These are phyloP conservation scores for Dynastes tityus DNA, from an alignment of 2,888 invertebrate genomes.

Conservation along the genomic window DNA sequence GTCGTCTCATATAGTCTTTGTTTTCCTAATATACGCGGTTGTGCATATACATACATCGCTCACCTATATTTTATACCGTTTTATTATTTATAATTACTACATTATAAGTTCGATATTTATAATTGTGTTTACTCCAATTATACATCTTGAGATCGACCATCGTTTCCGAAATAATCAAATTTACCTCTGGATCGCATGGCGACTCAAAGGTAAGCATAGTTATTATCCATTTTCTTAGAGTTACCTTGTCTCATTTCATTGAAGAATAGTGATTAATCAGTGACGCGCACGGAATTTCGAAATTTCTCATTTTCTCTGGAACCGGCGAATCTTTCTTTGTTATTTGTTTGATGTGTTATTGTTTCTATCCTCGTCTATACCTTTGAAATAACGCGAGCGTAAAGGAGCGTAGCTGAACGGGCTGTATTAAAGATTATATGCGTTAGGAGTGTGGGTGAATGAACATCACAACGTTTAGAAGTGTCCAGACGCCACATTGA, in stretches of 20 bases:
- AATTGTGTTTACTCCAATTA: conserved; percentile 24
- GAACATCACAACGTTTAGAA: conserved; percentile 12
- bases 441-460: conserved; percentile 27
- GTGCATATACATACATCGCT: conserved; percentile 46
- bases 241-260: conserved; percentile 8
- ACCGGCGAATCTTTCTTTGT: conserved; percentile 10
- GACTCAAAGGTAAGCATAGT: conserved; percentile 63
- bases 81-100: background rate
- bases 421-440: conserved; percentile 4
- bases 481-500: conserved; percentile 31
- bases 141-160: conserved; percentile 26
- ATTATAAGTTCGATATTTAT: conserved; percentile 7
- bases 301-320: conserved; percentile 10
- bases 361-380: background rate
- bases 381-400: background rate
- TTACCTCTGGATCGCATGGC: conserved; percentile 59
- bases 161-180: conserved; percentile 19
- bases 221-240: background rate
- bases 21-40: conserved; percentile 21
- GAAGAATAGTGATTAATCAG: conserved; percentile 38
- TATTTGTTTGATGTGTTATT: conserved; percentile 3
- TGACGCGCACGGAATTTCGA: conserved; percentile 3
- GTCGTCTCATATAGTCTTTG: conserved; percentile 28
- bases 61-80: conserved; percentile 34
- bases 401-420: background rate